A percentile compares a stretch with the other conserved stretches of the same genome.
Conservation (phyloP, 2,797 vertebrate species). For the Ispidina lecontei region DNA sequence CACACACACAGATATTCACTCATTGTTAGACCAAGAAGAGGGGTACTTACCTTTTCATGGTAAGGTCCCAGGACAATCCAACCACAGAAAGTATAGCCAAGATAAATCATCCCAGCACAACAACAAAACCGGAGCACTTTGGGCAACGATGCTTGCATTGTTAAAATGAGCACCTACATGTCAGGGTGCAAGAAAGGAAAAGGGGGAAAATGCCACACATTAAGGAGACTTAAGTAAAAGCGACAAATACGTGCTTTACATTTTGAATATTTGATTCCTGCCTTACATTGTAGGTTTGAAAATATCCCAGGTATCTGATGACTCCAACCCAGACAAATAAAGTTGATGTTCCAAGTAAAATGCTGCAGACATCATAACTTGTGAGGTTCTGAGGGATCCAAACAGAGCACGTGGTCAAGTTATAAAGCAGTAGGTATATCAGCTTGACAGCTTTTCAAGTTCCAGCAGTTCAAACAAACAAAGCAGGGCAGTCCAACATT, state of each 20-base stretch:
- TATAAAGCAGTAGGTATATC: neutral
- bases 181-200: neutral
- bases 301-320: conserved; percentile 96
- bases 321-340: conserved; percentile 95
- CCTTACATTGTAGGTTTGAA: conserved; percentile 96
- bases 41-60: conserved; percentile 88
- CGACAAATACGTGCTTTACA: neutral
- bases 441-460: neutral
- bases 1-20: neutral
- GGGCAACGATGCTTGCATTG: conserved; percentile 92
- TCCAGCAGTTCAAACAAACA: conserved; percentile 11
- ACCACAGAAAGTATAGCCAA: conserved; percentile 98
- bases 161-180: conserved; percentile 92
- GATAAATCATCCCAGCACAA: conserved; percentile 97
- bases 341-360: conserved; percentile 94
- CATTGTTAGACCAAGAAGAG: neutral
- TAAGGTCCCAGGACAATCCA: conserved; percentile 98
- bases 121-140: conserved; percentile 97
- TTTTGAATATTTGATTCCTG: neutral
- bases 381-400: conserved; percentile 85
- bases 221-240: neutral
- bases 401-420: conserved; percentile 16
- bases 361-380: conserved; percentile 95
- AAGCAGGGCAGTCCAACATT: neutral
- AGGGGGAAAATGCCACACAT: neutral